Conservation (phyloP, 2,797 vertebrate genomes). For the Balearica regulorum region DNA sequence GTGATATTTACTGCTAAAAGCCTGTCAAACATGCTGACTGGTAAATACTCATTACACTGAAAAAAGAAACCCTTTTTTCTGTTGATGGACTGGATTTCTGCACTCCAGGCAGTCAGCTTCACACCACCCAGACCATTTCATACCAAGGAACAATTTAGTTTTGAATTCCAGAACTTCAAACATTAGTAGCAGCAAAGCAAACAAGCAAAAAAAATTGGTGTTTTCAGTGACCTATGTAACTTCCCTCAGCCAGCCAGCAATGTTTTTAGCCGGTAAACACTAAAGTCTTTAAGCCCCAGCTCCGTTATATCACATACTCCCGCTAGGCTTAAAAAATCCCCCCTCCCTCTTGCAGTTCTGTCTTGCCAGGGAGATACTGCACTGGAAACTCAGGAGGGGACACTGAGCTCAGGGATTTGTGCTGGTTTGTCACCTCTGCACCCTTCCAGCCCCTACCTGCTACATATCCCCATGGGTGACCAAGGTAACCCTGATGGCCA, state of each 20-base stretch:
- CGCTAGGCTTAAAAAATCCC: not conserved
- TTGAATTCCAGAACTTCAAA: not conserved
- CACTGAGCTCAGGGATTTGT: not conserved
- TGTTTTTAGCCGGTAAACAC: not conserved
- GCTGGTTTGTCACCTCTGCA: not conserved
- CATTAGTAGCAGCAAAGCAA: not conserved
- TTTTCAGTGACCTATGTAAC: not conserved
- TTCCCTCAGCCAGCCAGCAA: not conserved
- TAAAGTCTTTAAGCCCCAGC: not conserved
- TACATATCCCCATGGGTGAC: not conserved
- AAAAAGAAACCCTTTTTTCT: not conserved
- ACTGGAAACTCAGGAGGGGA: not conserved
- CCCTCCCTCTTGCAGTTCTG: not conserved
- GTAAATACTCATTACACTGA: constrained; percentile 11
- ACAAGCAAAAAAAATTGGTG: not conserved
- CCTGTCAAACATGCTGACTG: not conserved
- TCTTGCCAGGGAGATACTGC: not conserved
- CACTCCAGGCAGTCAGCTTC: not conserved
- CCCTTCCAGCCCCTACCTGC: not conserved
- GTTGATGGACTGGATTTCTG: not conserved
- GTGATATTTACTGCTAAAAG: constrained; percentile 20
- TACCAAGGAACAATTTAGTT: not conserved
- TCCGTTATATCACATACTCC: not conserved
- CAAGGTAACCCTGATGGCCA: not conserved
- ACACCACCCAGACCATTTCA: not conserved